These are phyloP conservation scores for Liopterus haemorrhoidalis DNA, from an alignment of 2,888 invertebrate genomes.

Conservation along the genomic window DNA sequence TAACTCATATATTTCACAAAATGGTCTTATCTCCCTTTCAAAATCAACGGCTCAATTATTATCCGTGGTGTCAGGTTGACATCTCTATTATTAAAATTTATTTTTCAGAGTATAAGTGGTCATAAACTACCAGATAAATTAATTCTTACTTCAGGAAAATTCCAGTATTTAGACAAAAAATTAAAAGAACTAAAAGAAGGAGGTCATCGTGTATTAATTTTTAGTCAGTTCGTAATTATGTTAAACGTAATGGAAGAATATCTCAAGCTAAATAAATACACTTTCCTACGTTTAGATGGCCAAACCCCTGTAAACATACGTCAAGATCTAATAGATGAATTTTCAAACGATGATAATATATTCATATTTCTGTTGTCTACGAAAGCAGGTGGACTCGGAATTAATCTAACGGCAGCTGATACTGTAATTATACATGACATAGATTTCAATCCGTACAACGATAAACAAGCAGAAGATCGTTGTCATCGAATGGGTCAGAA, in stretches of 20 bases:
- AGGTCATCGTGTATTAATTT: constrained; percentile 81
- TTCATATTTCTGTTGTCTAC: constrained; percentile 91
- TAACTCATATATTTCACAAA: too few relatives aligned
- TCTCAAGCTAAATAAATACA: constrained; percentile 64
- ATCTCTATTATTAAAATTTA: constrained; percentile 13
- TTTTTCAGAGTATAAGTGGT: constrained; percentile 55
- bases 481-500: constrained; percentile 73
- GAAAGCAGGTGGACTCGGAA: constrained; percentile 91
- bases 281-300: constrained; percentile 82
- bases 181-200: constrained; percentile 66
- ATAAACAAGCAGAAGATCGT: constrained; percentile 94
- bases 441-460: constrained; percentile 97
- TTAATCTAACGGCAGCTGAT: constrained; percentile 90
- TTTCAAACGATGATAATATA: constrained; percentile 69
- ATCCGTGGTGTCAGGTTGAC: constrained; percentile 3
- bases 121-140: constrained; percentile 61
- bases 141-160: constrained; percentile 83
- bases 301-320: constrained; percentile 79
- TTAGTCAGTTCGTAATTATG: constrained; percentile 96
- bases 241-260: constrained; percentile 89
- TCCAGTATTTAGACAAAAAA: constrained; percentile 69
- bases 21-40: too few relatives aligned
- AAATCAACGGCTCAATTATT: too few relatives aligned
- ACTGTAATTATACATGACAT: constrained; percentile 95
- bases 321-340: constrained; percentile 85